phyloP scores from a whole-genome alignment of 2,888 invertebrate species.

The Epirrhoe tristata region DNA sequence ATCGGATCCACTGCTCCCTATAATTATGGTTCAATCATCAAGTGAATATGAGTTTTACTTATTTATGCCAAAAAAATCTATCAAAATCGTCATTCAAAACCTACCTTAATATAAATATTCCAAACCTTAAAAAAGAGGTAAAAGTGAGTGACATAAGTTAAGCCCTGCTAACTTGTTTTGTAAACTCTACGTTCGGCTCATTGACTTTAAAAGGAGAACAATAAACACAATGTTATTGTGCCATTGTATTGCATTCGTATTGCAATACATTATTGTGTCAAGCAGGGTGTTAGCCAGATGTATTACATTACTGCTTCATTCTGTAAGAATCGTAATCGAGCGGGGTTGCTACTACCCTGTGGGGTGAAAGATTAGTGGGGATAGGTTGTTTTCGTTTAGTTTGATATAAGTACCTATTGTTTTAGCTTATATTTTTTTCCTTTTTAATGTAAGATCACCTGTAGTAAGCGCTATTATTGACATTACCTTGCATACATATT shows the following conservation, averaged over 20 bases:
- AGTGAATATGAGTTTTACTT: too few relatives aligned
- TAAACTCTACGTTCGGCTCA: conserved; percentile 56
- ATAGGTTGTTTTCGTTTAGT: conserved; percentile 43
- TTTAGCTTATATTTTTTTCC: too few relatives aligned
- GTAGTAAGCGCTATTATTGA: too few relatives aligned
- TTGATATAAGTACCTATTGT: not conserved
- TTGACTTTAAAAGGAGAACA: conserved; percentile 57
- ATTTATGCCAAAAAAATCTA: too few relatives aligned
- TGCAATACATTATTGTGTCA: conserved; percentile 78
- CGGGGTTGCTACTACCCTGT: conserved; percentile 57
- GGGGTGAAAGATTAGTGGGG: conserved; percentile 52
- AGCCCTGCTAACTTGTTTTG: conserved; percentile 47
- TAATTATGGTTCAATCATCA: too few relatives aligned
- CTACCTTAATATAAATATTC: too few relatives aligned
- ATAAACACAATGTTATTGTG: conserved; percentile 69
- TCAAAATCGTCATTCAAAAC: too few relatives aligned
- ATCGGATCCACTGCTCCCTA: too few relatives aligned
- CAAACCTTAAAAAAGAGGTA: not conserved
- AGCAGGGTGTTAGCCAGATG: conserved; percentile 75
- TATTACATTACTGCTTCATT: conserved; percentile 82
- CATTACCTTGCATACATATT: too few relatives aligned
- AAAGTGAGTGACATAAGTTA: conserved; percentile 9
- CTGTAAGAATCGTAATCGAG: conserved; percentile 73
- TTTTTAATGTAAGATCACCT: too few relatives aligned
- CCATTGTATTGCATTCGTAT: conserved; percentile 69